Percentiles rank a stretch among this genome's conserved stretches.
phyloP scores from a whole-genome alignment of 2,797 vertebrate species.

The Enteromius argenteus region DNA sequence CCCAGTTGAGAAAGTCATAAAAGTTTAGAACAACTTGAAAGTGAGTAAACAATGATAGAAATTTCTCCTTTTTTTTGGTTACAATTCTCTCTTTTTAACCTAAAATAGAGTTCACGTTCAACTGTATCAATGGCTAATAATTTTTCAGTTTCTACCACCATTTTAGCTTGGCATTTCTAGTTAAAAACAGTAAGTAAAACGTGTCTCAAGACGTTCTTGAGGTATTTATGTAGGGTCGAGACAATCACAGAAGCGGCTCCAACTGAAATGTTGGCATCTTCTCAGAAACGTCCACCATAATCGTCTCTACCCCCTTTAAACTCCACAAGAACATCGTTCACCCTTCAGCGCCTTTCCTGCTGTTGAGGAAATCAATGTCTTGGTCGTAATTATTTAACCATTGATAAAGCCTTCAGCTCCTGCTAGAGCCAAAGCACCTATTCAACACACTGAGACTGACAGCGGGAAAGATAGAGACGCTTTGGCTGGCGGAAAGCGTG shows the following conservation, averaged over 20 bases:
- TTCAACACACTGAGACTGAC: constrained; percentile 54
- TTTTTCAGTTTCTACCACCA: not conserved
- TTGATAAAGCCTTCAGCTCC: constrained; percentile 82
- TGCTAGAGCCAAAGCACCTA: constrained; percentile 73
- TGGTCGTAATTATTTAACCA: constrained; percentile 81
- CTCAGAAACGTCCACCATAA: not conserved
- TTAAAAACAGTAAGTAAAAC: not conserved
- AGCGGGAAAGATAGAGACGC: constrained; percentile 44
- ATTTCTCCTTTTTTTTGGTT: not conserved
- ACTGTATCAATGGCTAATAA: not conserved
- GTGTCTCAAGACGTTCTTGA: not conserved
- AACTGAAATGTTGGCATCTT: not conserved
- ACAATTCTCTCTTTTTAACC: not conserved
- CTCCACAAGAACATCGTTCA: constrained; percentile 61
- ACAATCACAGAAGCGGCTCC: not conserved
- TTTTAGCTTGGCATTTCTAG: not conserved
- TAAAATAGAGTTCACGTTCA: not conserved
- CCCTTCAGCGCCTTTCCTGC: constrained; percentile 52
- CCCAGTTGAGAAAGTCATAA: not conserved
- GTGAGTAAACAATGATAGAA: not conserved
- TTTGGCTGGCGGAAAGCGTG: constrained; percentile 59
- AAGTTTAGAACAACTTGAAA: not conserved
- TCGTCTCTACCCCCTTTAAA: not conserved
- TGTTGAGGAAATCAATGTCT: constrained; percentile 77
- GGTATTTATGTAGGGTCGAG: not conserved